These are phyloP conservation scores for Tinea pellionella DNA, from an alignment of 2,888 invertebrate species.

Conservation along the genomic window DNA sequence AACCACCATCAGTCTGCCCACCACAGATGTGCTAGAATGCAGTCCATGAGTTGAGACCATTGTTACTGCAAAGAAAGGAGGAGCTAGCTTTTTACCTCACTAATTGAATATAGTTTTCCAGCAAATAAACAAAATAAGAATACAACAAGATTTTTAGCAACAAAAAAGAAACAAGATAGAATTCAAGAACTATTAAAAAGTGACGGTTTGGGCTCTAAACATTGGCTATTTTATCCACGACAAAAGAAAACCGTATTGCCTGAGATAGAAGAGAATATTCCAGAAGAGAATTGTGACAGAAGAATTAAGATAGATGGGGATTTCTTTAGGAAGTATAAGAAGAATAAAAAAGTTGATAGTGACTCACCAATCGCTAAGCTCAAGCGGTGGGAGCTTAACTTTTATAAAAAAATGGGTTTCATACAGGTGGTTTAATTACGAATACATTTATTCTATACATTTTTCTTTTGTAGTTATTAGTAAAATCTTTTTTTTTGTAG, in stretches of 20 bases:
- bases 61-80: no score
- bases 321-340: constrained; percentile 53
- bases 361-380: constrained; percentile 53
- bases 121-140: constrained; percentile 49
- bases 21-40: no score
- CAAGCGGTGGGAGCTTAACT: constrained; percentile 54
- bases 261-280: neutral
- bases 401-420: constrained; percentile 60
- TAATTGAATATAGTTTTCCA: no score
- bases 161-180: constrained; percentile 49
- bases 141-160: constrained; percentile 44
- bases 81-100: no score
- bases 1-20: no score
- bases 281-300: constrained; percentile 41
- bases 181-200: constrained; percentile 50
- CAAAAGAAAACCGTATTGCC: neutral
- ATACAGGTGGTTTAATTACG: constrained; percentile 22
- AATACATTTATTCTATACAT: neutral
- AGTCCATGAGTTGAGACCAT: no score
- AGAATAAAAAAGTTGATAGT: constrained; percentile 39
- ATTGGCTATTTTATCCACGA: constrained; percentile 54
- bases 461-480: neutral
- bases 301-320: constrained; percentile 51
- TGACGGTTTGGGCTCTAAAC: constrained; percentile 53
- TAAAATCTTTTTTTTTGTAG: no score